A percentile compares a stretch with the other conserved stretches of the same genome.
These are phyloP conservation scores for Ptilorrhoa leucosticta DNA, from an alignment of 2,113 vertebrate genomes.

Conservation along the genomic window DNA sequence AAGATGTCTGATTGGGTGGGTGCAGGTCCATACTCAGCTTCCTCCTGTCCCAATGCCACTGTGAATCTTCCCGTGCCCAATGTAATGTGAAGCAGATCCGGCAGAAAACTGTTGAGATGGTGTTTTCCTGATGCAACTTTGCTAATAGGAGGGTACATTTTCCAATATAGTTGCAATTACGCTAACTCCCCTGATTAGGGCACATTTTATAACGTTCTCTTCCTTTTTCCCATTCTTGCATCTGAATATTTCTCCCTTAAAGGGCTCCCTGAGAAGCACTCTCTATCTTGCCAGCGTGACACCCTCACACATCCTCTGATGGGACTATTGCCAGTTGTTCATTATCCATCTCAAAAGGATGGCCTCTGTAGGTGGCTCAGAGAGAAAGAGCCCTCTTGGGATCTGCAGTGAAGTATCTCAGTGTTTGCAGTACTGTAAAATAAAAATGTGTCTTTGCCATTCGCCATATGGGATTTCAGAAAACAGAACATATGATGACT, in stretches of 20 bases:
- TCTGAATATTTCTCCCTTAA: background rate
- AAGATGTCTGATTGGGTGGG: fast-evolving
- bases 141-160: background rate
- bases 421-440: background rate
- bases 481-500: background rate
- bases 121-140: background rate
- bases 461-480: background rate
- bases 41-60: fast-evolving
- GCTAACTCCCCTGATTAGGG: background rate
- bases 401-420: background rate
- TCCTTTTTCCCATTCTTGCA: background rate
- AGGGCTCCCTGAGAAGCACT: background rate
- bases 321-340: background rate
- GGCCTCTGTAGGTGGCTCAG: background rate
- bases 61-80: background rate
- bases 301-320: fast-evolving
- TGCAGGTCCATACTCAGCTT: background rate
- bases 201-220: background rate
- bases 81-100: background rate
- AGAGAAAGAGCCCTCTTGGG: background rate
- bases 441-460: background rate
- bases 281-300: background rate
- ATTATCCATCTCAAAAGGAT: background rate
- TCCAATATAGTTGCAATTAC: background rate
- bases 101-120: background rate